These are phyloP conservation scores for Burhinus oedicnemus DNA, from an alignment of 2,113 vertebrate genomes.

Conservation along the genomic window DNA sequence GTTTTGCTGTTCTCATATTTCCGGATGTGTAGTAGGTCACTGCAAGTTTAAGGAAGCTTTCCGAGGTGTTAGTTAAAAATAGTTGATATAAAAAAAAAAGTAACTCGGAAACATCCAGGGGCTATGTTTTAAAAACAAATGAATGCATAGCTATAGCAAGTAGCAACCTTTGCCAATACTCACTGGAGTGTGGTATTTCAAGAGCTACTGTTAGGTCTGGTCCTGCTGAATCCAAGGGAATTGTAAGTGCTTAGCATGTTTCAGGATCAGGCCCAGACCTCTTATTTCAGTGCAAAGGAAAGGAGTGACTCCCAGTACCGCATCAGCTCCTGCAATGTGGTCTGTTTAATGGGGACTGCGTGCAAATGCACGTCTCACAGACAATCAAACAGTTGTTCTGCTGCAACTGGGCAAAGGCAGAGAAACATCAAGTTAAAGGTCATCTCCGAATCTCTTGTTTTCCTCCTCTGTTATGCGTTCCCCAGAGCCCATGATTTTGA, in stretches of 20 bases:
- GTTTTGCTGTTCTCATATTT: background rate
- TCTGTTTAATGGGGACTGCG: background rate
- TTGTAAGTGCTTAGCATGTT: background rate
- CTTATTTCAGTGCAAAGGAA: background rate
- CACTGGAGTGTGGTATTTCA: background rate
- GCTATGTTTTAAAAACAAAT: background rate
- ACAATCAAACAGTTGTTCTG: background rate
- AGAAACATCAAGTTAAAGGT: slow-evolving; percentile 15
- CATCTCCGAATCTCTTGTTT: background rate
- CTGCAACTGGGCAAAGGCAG: background rate
- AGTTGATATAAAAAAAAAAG: background rate
- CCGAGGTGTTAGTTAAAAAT: slow-evolving; percentile 2
- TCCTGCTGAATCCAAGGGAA: background rate
- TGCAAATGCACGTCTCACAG: background rate
- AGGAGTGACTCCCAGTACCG: background rate
- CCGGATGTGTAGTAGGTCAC: background rate
- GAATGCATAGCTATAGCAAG: background rate
- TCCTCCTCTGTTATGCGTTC: background rate
- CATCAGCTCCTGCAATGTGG: background rate
- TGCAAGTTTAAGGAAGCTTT: slow-evolving; percentile 16
- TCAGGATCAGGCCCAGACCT: background rate
- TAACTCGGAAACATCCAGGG: background rate
- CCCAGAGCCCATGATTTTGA: background rate
- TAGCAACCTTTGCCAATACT: background rate
- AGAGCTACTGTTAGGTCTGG: background rate